A percentile compares a stretch with the other conserved stretches of the same genome.
Evolutionary conservation across 2,113 vertebrate genomes (phyloP).

Genomic region (Pristiophorus japonicus): DNA sequence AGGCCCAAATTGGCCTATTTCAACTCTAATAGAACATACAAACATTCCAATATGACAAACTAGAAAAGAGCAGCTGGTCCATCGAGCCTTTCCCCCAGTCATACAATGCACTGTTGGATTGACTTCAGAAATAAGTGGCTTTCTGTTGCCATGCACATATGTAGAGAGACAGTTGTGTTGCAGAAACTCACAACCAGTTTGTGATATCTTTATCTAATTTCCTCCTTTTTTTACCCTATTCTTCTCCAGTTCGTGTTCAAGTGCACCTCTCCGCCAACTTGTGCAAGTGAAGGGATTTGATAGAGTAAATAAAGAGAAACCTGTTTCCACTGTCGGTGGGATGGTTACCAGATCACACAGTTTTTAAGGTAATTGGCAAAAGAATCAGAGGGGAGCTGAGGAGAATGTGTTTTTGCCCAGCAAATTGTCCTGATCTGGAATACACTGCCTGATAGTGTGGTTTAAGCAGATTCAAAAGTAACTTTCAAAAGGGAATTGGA

Average conservation of each 20-base stretch:
- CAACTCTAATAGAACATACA: neutral
- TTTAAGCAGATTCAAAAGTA: neutral
- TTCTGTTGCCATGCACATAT: neutral
- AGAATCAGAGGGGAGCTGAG: neutral
- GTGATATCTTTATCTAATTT: neutral
- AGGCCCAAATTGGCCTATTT: neutral
- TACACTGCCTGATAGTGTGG: neutral
- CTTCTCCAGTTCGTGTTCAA: neutral
- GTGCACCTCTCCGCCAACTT: neutral
- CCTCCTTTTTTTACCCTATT: neutral
- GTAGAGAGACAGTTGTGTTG: no score
- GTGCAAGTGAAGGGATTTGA: neutral
- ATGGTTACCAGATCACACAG: no score
- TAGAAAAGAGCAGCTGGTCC: neutral
- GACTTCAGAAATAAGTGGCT: neutral
- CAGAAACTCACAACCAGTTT: no score
- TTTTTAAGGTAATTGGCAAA: neutral
- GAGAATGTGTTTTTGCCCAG: neutral
- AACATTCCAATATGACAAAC: neutral
- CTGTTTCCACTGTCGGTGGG: neutral
- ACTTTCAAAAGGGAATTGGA: neutral
- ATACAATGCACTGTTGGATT: neutral
- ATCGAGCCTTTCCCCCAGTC: neutral
- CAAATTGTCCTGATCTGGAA: neutral
- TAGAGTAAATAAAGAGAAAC: neutral